These are phyloP conservation scores for Beris morrisii DNA, from an alignment of 2,888 invertebrate species.

Conservation along the genomic window DNA sequence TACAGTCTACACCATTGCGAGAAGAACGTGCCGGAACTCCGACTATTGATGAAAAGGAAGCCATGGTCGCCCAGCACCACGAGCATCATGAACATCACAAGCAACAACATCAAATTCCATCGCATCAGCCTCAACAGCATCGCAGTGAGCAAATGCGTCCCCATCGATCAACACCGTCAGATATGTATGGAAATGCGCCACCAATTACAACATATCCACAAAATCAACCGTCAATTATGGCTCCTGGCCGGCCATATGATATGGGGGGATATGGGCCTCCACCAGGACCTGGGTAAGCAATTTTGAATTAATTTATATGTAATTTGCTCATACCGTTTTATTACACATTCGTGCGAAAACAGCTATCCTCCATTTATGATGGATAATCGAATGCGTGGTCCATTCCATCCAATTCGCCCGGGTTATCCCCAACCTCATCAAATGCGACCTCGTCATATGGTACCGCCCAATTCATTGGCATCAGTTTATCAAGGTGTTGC, in stretches of 20 bases:
- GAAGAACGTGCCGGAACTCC: slow-evolving; percentile 74
- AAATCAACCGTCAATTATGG: slow-evolving; percentile 31
- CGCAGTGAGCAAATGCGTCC: slow-evolving; percentile 28
- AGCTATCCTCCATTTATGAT: slow-evolving; percentile 37
- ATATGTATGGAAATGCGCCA: slow-evolving; percentile 31
- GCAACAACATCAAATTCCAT: slow-evolving; percentile 41
- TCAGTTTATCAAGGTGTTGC: slow-evolving; percentile 54
- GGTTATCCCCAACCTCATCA: slow-evolving; percentile 35
- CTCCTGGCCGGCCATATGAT: slow-evolving; percentile 34
- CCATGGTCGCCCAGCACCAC: slow-evolving; percentile 34
- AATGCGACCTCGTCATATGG: slow-evolving; percentile 41
- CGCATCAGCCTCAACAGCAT: slow-evolving; percentile 29
- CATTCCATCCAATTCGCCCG: slow-evolving; percentile 40
- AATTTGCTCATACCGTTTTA: not conserved
- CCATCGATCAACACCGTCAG: slow-evolving; percentile 33
- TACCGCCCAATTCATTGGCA: slow-evolving; percentile 48
- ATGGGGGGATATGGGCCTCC: slow-evolving; percentile 36
- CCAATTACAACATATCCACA: slow-evolving; percentile 32
- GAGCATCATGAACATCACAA: slow-evolving; percentile 40
- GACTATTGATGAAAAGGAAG: slow-evolving; percentile 65
- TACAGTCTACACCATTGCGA: slow-evolving; percentile 38
- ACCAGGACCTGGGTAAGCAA: slow-evolving; percentile 25
- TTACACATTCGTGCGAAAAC: not conserved
- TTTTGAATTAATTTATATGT: not conserved
- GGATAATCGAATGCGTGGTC: slow-evolving; percentile 33